Base-by-base conservation (phyloP, 2,888 invertebrate genomes). In the Platynereis dumerilii region DNA sequence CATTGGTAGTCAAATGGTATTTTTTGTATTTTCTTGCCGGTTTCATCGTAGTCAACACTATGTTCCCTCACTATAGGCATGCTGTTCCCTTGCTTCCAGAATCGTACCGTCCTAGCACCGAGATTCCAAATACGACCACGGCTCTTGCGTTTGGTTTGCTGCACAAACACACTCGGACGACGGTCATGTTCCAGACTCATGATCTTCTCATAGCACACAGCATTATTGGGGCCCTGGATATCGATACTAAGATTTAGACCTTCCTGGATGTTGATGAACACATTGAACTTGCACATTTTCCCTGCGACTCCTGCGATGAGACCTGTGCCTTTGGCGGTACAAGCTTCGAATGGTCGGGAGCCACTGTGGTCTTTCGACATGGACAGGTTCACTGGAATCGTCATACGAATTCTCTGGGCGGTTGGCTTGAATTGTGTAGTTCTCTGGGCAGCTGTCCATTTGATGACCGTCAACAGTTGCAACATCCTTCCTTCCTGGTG, bases 251-350 rank as follows among this genome's bases (percentile, higher is more conserved):
- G 15, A 39, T 60, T 56, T 1, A 65, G 22, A 26, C 44, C 39
- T 5, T 61, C 53, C n/a, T 17, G 34, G 17, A 28, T 34, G 12
- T 39, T 26, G 24, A 55, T 10, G 75, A 67, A 59, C 72, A 83
- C 74, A 54, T 76, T 78, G 67, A 83, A 83, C 68, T 78, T 77
- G 20, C 80, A 75, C 66, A 75, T 77, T 52, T 78, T 74, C n/a
- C 80, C 80, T 20, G 78, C 76, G 52, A 82, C 77, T 2, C 79
- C 83, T n/a, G 77, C 76, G 3, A 74, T 72, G 28, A 83, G 66
- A 2, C 83, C 83, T 26, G 55, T 54, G 34, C 61, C 61, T 48
- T 62, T 62, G 29, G 62, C 62, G 10, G 55, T 39, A 20, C 62
- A 62, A 2, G 62, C 39, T n/a, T 61, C 61, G 1, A 26, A 5